Evolutionary conservation across 1,140 invertebrate genomes (phyloP).

Genomic region (Zaprionus davidi): DNA sequence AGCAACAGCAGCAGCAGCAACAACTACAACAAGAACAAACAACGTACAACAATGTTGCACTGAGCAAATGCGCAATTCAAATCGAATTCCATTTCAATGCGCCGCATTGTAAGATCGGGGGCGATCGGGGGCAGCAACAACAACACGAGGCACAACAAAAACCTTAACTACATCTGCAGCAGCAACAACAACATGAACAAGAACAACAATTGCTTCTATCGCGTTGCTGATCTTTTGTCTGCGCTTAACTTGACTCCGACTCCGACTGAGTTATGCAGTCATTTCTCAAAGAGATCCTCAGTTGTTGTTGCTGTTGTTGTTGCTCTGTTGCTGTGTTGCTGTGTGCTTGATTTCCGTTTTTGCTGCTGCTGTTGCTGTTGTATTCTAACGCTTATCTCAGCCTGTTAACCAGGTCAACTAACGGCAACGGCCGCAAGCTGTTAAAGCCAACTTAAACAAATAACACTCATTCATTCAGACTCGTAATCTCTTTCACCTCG

Average conservation of each 20-base stretch:
- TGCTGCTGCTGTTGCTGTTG: slow-evolving; percentile 39
- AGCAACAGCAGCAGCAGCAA: neutral
- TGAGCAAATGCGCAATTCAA: slow-evolving; percentile 39
- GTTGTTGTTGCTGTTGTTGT: slow-evolving; percentile 8
- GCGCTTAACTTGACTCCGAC: slow-evolving; percentile 27
- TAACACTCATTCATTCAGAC: slow-evolving; percentile 66
- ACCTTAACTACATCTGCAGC: neutral
- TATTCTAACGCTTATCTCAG: slow-evolving; percentile 59
- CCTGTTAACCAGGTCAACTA: slow-evolving; percentile 77
- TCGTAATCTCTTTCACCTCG: slow-evolving; percentile 26
- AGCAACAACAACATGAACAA: slow-evolving; percentile 28
- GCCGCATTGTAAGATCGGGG: slow-evolving; percentile 33
- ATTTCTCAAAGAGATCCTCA: slow-evolving; percentile 53
- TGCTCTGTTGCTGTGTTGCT: slow-evolving; percentile 6
- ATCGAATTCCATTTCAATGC: slow-evolving; percentile 44
- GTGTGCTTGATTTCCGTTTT: slow-evolving; percentile 51
- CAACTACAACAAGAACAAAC: neutral
- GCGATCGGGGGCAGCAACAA: slow-evolving; percentile 29
- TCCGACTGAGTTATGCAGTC: slow-evolving; percentile 49
- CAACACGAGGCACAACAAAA: slow-evolving; percentile 5
- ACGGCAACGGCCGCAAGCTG: slow-evolving; percentile 75
- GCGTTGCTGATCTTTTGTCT: slow-evolving; percentile 30
- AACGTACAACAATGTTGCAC: slow-evolving; percentile 26
- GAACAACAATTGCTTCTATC: slow-evolving; percentile 33
- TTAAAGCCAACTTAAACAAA: slow-evolving; percentile 78